Percentiles rank a stretch among this genome's conserved stretches.
Evolutionary conservation across 1,140 invertebrate genomes (phyloP).

Genomic region (Globodera ellingtonae): DNA sequence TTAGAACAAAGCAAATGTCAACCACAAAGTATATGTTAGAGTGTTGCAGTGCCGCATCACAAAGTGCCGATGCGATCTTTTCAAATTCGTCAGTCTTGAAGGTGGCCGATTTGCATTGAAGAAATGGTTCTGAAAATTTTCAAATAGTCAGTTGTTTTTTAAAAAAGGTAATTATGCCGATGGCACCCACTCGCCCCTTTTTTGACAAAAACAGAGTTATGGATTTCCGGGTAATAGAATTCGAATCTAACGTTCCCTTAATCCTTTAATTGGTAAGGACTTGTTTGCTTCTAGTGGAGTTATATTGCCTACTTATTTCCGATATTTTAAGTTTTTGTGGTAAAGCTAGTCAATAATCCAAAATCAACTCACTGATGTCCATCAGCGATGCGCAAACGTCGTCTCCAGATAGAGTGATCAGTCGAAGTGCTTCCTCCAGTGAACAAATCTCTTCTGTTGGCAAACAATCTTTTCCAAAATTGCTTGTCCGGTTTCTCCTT

Average conservation of each 20-base stretch:
- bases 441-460: constrained; percentile 19
- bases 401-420: constrained; percentile 26
- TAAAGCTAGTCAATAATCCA: constrained; percentile 20
- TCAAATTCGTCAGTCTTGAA: constrained; percentile 27
- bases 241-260: too few species aligned
- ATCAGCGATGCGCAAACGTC: constrained; percentile 33
- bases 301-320: too few species aligned
- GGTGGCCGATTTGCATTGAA: constrained; percentile 17
- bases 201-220: too few species aligned
- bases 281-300: too few species aligned
- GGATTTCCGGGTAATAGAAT: too few species aligned
- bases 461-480: constrained; percentile 5
- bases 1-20: constrained; percentile 30
- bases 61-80: constrained; percentile 13
- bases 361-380: constrained; percentile 37
- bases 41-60: constrained; percentile 28
- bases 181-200: too few species aligned
- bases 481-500: constrained; percentile 17
- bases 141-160: constrained; percentile 6
- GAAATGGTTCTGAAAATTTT: constrained; percentile 28
- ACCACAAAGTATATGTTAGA: constrained; percentile 39
- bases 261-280: too few species aligned
- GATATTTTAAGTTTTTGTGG: constrained; percentile 9
- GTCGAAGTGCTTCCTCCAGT: constrained; percentile 31
- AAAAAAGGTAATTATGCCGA: background rate